These are phyloP conservation scores for Aphodius granarius DNA, from an alignment of 2,888 invertebrate genomes.

Conservation along the genomic window DNA sequence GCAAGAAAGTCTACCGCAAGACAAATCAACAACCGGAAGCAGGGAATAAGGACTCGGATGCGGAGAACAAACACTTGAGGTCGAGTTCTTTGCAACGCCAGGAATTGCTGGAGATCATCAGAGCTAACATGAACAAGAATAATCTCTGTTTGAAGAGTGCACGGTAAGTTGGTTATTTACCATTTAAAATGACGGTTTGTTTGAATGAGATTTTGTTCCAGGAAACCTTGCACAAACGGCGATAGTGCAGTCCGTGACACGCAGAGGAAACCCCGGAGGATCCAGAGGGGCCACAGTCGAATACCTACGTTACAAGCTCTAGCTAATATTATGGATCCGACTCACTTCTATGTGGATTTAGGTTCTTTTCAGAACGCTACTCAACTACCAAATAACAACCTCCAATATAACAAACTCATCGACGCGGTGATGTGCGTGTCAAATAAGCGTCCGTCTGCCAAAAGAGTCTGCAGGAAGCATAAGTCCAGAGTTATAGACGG, in stretches of 20 bases:
- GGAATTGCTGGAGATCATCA: constrained; percentile 83
- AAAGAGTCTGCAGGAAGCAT: constrained; percentile 42
- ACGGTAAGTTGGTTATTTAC: constrained; percentile 61
- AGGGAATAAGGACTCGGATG: constrained; percentile 32
- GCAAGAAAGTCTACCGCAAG: constrained; percentile 30
- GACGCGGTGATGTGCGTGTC: constrained; percentile 44
- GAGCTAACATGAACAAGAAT: constrained; percentile 90
- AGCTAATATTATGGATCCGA: constrained; percentile 40
- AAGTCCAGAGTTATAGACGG: constrained; percentile 54
- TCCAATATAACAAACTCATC: constrained; percentile 44
- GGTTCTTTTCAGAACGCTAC: constrained; percentile 41
- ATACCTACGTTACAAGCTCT: constrained; percentile 36
- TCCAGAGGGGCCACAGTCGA: constrained; percentile 32
- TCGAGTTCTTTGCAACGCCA: constrained; percentile 78
- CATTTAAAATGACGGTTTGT: constrained; percentile 9
- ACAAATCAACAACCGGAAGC: background rate
- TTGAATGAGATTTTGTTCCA: too few species aligned
- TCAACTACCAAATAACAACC: constrained; percentile 38
- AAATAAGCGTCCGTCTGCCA: constrained; percentile 36
- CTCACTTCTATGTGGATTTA: constrained; percentile 43
- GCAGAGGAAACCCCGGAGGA: constrained; percentile 29
- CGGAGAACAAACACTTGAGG: constrained; percentile 58
- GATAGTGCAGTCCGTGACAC: constrained; percentile 30
- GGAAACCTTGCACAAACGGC: constrained; percentile 25
- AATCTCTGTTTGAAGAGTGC: constrained; percentile 82